Evolutionary conservation across 2,888 invertebrate genomes (phyloP), one percentile per base, ranked within the genome.

Genomic region (Thymelicus acteon): DNA sequence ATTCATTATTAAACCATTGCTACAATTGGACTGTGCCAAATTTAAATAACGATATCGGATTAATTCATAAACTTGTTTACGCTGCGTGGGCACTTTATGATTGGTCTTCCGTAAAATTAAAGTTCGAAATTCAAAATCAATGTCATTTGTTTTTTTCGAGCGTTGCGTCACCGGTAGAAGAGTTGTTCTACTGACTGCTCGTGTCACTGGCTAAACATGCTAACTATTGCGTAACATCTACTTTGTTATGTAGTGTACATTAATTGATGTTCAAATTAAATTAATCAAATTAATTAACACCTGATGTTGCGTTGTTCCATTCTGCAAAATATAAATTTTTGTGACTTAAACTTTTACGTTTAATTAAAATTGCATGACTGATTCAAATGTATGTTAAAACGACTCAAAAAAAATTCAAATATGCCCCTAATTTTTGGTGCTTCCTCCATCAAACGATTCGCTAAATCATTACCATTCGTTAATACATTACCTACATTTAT

Each of bases 141-240:
- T 88, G 88, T 86, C 85, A 84, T 73, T 78, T 78, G 74, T 77
- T 75, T 72, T 31, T 67, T 72, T 48, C 79, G 75, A 75, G 79
- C 85, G 85, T 89, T 89, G 87, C 86, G 83, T 89, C 88, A 87
- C 79, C 82, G 84, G 78, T 78, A 77, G 78, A 75, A 79, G 82
- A 83, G 84, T 85, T 84, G 80, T 81, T 80, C 79, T 77, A 78
- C 75, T 75, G 77, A 76, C 78, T 82, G 79, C n/a, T 79, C 83
- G 81, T 82, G 84, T 78, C 75, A 71, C 69, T 81, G 88, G 77
- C 85, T 86, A 81, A 81, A 85, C 80, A 84, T 90, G 84, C 74
- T 81, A 75, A 78, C 75, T 86, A 86, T 86, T 84, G 86, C 90
- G 86, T 89, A 85, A 88, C 87, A 78, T 80, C 19, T 81, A 66